Base-by-base conservation (phyloP, 2,797 vertebrate genomes). In the Darevskia nairensis region DNA sequence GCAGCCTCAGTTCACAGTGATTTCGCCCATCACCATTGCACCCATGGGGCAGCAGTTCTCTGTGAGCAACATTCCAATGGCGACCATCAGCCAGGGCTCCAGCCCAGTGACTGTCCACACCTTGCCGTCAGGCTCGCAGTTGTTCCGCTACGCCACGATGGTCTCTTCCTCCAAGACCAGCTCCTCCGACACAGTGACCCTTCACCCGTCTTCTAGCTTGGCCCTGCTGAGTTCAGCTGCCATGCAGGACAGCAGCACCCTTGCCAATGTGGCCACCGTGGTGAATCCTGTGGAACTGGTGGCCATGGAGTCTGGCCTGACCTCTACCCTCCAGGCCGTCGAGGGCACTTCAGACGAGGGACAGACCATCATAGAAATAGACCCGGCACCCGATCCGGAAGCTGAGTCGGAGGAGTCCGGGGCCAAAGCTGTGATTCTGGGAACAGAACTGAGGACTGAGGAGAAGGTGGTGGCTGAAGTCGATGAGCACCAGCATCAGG, bases 291-390 rank as follows among this genome's bases (percentile, higher is more conserved):
- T 99, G 91, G 98, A 99, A 96, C 96, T 99, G 94, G 97, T 99
- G 90, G 98, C 98, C 81, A 97, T 99, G 95, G 97, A 97, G 85
- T 96, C 97, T 0, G 97, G 97, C 85, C 95, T 97, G 90, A 96
- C 96, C 29, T 97, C 97, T 6, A 94, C 96, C 76, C 96, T 97
- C 92, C 97, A 97, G 88, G 96, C 97, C 0, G 97, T 98, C 68
- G 97, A 97, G 86, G 96, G 97, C 89, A 95, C 97, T 82, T 95
- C 97, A 0, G 95, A 98, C 0, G 95, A 97, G 0, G 93, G 96
- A 23, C 98, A 98, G 92, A 98, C 98, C 10, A 98, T 99, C 95
- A 99, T 99, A 66, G 98, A 99, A 95, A 99, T 99, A 41, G 98
- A 99, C 93, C 98, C 98, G 0, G 97, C 97, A 0, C 97, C 98